Evolutionary conservation across 2,888 invertebrate genomes (phyloP).

Genomic region (Metacarcinus magister): DNA sequence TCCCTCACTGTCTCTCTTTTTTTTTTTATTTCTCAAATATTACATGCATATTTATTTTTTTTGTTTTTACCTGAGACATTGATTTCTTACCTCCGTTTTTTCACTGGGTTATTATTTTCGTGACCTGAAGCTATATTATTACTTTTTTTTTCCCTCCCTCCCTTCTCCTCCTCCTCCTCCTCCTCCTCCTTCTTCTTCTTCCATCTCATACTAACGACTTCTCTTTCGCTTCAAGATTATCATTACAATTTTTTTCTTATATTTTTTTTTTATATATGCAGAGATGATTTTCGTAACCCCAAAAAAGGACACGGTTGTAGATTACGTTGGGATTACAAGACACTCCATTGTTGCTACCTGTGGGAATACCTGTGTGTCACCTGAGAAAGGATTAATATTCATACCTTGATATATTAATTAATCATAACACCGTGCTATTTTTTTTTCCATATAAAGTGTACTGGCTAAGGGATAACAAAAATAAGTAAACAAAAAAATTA

Average conservation of each 20-base stretch:
- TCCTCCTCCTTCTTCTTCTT: not conserved
- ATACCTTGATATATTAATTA: too few species aligned
- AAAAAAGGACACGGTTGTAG: not conserved
- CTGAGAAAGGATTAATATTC: too few species aligned
- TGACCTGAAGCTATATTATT: not conserved
- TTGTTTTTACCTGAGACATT: not conserved
- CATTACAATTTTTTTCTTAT: not conserved
- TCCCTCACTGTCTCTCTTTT: not conserved
- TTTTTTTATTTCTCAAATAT: not conserved
- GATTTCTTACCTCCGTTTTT: not conserved
- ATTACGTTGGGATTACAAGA: not conserved
- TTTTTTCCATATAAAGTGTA: too few species aligned
- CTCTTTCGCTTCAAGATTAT: not conserved
- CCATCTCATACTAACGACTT: not conserved
- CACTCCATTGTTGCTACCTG: not conserved
- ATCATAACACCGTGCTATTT: too few species aligned
- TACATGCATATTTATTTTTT: not conserved
- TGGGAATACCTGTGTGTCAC: not conserved
- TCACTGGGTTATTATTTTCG: not conserved
- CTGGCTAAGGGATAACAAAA: too few species aligned
- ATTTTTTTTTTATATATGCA: not conserved
- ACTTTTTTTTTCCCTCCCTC: not conserved
- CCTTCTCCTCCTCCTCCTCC: not conserved
- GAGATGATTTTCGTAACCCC: not conserved
- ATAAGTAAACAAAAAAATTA: too few species aligned